These are phyloP conservation scores for Meda fulgida DNA, from an alignment of 2,797 vertebrate genomes.

Conservation along the genomic window DNA sequence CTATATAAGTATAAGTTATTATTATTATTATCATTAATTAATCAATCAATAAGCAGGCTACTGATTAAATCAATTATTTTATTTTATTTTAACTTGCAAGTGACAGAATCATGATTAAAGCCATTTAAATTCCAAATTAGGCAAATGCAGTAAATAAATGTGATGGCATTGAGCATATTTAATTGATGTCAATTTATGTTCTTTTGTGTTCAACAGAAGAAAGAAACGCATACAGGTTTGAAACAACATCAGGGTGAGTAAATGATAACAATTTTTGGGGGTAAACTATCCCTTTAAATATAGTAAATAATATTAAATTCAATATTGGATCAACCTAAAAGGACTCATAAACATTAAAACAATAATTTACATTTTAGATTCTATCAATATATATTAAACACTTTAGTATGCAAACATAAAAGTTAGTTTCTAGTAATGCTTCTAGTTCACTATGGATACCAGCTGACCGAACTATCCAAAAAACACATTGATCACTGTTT, in stretches of 20 bases:
- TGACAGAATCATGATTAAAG: neutral
- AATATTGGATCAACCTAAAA: neutral
- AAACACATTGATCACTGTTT: slow-evolving; percentile 5
- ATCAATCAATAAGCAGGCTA: too few species aligned
- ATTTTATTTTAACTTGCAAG: neutral
- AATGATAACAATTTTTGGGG: too few species aligned
- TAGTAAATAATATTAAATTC: neutral
- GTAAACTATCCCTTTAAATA: neutral
- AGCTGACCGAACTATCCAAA: neutral
- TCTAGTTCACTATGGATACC: neutral
- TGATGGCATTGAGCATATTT: neutral
- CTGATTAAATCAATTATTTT: too few species aligned
- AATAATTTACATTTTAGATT: neutral
- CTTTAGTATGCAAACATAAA: neutral
- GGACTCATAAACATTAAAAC: neutral
- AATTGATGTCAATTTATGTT: neutral
- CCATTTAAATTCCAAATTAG: too few species aligned
- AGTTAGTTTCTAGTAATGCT: too few species aligned
- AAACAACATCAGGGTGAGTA: too few species aligned
- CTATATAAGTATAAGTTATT: too few species aligned
- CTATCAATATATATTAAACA: neutral
- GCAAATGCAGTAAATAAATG: neutral
- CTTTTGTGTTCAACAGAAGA: too few species aligned
- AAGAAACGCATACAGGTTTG: too few species aligned
- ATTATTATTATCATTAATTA: too few species aligned